These are phyloP conservation scores for Dendroctonus valens DNA, from an alignment of 1,140 invertebrate genomes.

Conservation along the genomic window DNA sequence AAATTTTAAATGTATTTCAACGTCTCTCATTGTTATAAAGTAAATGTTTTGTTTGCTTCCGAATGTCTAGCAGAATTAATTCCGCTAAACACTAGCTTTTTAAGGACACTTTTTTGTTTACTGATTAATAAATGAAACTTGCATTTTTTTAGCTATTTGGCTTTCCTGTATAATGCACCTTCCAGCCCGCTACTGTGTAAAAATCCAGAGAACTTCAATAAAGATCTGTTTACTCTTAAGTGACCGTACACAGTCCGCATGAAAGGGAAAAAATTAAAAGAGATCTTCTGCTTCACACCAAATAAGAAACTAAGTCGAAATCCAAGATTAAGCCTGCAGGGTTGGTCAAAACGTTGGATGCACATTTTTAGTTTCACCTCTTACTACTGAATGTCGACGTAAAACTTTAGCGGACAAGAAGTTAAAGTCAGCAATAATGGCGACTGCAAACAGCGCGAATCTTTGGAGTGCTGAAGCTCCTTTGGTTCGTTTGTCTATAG, in stretches of 20 bases:
- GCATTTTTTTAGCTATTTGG: neutral
- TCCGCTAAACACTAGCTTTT: too few relatives aligned
- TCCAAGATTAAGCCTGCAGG: conserved; percentile 38
- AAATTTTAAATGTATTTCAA: too few relatives aligned
- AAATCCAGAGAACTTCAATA: neutral
- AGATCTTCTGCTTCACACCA: conserved; percentile 19
- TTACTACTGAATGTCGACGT: neutral
- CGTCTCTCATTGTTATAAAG: too few relatives aligned
- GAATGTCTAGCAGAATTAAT: too few relatives aligned
- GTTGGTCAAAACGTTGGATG: conserved; percentile 44
- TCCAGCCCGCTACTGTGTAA: neutral
- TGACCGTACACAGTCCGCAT: conserved; percentile 23
- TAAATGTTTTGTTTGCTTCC: too few relatives aligned
- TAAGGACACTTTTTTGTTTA: too few relatives aligned
- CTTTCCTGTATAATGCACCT: conserved; percentile 9
- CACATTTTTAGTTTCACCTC: conserved; percentile 9
- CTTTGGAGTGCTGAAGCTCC: conserved; percentile 39
- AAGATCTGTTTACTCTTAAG: neutral
- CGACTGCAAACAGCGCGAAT: too few relatives aligned
- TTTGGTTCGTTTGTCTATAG: conserved; percentile 47
- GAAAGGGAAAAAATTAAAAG: conserved; percentile 29
- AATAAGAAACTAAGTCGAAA: conserved; percentile 36
- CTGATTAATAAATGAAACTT: too few relatives aligned
- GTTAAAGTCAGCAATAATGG: neutral
- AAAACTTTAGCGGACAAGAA: neutral